Evolutionary conservation across 2,113 vertebrate species (phyloP).

Genomic region (Theristicus caerulescens): DNA sequence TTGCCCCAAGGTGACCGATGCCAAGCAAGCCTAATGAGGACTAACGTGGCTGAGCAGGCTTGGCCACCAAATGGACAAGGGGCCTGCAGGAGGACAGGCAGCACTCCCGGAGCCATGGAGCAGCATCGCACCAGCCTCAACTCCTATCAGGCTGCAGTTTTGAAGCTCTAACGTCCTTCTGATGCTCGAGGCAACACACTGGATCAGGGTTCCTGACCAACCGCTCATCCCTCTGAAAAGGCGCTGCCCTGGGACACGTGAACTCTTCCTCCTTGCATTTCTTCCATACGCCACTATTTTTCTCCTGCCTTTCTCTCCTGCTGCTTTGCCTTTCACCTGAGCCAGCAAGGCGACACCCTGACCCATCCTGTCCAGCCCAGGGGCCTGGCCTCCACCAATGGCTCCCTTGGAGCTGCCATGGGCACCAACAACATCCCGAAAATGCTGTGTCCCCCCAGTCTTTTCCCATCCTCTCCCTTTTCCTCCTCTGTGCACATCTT

Average conservation of each 20-base stretch:
- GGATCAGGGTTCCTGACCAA: neutral
- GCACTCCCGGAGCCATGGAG: accelerated
- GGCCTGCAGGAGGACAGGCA: neutral
- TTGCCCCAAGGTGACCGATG: neutral
- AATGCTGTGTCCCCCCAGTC: neutral
- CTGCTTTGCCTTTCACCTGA: neutral
- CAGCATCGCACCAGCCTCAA: accelerated
- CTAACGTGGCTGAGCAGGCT: neutral
- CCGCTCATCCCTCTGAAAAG: accelerated
- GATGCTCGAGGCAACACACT: accelerated
- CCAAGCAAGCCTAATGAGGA: neutral
- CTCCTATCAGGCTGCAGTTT: neutral
- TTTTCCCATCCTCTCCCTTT: neutral
- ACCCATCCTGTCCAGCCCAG: no score
- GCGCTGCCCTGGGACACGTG: neutral
- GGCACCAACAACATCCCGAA: neutral
- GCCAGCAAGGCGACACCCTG: neutral
- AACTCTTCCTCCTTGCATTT: neutral
- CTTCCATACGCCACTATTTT: neutral
- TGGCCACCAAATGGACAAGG: neutral
- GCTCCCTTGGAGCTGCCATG: neutral
- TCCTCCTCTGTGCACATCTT: neutral
- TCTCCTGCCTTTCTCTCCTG: neutral
- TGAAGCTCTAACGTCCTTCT: neutral
- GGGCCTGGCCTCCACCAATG: neutral